Base-by-base conservation (phyloP, 2,888 invertebrate genomes). In the Periphyllus acericola region DNA sequence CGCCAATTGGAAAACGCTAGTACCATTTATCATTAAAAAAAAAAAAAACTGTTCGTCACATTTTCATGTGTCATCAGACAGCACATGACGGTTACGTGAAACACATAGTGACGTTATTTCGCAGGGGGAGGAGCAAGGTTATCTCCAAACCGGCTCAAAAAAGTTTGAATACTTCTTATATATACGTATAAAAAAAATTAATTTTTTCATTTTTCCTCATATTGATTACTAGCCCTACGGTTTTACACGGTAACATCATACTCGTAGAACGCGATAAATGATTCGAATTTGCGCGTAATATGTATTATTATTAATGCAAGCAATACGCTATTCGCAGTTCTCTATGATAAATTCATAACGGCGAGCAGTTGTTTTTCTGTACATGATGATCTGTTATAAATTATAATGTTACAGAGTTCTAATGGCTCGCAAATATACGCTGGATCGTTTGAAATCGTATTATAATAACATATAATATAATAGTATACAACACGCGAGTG, bases 1-100 rank as follows among this genome's bases (percentile, higher is more conserved):
- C 76, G 76, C 84, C 84, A 52, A 34, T 32, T 76, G 66, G 32
- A 68, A 52, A 78, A 78, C 84, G 34, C 36, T 32, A 21, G 66
- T 46, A 84, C 25, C 25, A 46, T 76, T 76, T 46, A 46, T 21
- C 32, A 55, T 83, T 81, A 40, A 21, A 55, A 74, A 60, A 74
- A 36, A 36, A 11, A 60, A 83, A 36, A 36, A 29, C 55, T 83
- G 46, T 52, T 83, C 55, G 74, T 74, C 36, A 60, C 83, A 83
- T 36, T n/a, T 36, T 71, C 46, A 46, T 66, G 40, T n/a, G 79
- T 80, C 66, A 80, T 40, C 80, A 19, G 11, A 32, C 68, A 68
- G 68, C 29, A 32, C 29, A 29, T n/a, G 6, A 21, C 1, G 29
- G n/a, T n/a, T 9, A 40, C 40, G 8, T 9, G 6, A 9, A 40